Evolutionary conservation across 2,888 invertebrate genomes (phyloP).

Genomic region (Suillia variegata): DNA sequence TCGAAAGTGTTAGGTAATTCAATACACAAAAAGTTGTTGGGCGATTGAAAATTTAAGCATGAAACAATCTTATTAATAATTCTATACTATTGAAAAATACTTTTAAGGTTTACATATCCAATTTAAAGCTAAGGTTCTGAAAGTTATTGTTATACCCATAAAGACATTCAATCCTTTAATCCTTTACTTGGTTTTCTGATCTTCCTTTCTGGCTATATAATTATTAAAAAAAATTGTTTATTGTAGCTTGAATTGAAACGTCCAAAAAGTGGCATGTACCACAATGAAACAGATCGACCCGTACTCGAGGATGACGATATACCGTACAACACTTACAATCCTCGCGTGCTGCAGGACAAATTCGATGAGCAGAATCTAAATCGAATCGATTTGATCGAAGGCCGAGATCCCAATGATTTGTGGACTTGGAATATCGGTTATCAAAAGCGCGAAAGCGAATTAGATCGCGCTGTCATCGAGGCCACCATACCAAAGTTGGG

Average conservation of each 20-base stretch:
- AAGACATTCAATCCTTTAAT: too few relatives aligned
- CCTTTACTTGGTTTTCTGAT: too few relatives aligned
- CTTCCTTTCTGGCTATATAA: too few relatives aligned
- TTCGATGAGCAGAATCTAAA: slow-evolving; percentile 45
- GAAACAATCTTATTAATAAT: too few relatives aligned
- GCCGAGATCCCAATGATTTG: slow-evolving; percentile 40
- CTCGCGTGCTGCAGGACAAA: slow-evolving; percentile 51
- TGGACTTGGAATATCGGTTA: slow-evolving; percentile 53
- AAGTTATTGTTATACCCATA: too few relatives aligned
- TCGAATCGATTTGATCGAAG: slow-evolving; percentile 44
- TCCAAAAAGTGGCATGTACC: slow-evolving; percentile 53
- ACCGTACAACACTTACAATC: slow-evolving; percentile 53
- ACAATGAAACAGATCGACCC: slow-evolving; percentile 50
- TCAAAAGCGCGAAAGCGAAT: slow-evolving; percentile 42
- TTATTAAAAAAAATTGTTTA: too few relatives aligned
- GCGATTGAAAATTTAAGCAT: too few relatives aligned
- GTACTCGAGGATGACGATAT: slow-evolving; percentile 35
- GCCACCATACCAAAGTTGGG: slow-evolving; percentile 44
- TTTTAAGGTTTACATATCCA: too few relatives aligned
- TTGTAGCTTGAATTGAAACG: slow-evolving; percentile 52
- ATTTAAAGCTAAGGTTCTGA: too few relatives aligned
- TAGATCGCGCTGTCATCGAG: slow-evolving; percentile 41
- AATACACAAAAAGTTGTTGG: too few relatives aligned
- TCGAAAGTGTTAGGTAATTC: too few relatives aligned
- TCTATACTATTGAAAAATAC: too few relatives aligned